Conservation (phyloP, 2,113 vertebrate genomes). For the Rhagologus leucostigma region DNA sequence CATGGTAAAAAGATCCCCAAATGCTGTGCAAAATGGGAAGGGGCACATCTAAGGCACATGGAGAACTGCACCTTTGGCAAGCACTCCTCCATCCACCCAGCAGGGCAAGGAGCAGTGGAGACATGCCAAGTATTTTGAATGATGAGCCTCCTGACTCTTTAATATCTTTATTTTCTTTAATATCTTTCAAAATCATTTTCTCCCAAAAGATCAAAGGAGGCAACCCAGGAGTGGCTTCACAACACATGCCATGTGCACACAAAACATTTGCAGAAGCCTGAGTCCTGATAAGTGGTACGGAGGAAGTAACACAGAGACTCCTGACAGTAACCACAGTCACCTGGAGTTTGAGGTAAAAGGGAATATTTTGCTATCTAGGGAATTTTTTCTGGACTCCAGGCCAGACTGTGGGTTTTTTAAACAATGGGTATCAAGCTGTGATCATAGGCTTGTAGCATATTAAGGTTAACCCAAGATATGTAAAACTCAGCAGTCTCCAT, state of each 20-base stretch:
- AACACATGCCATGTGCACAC: not conserved
- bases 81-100: not conserved
- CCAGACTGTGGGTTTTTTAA: not conserved
- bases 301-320: not conserved
- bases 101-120: not conserved
- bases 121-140: not conserved
- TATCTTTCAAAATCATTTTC: not conserved
- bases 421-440: not conserved
- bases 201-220: not conserved
- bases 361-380: not conserved
- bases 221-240: not conserved
- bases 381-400: not conserved
- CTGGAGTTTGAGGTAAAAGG: not conserved
- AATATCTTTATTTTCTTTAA: not conserved
- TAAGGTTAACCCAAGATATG: conserved; percentile 26
- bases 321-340: not conserved
- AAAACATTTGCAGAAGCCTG: not conserved
- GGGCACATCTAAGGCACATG: not conserved
- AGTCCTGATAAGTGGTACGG: not conserved
- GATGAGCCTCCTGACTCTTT: not conserved
- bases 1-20: not conserved
- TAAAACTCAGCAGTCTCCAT: not conserved
- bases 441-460: not conserved
- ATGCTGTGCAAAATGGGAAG: not conserved
- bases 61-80: not conserved